Evolutionary conservation across 2,888 invertebrate species (phyloP).

Genomic region (Sarcophaga variegata): DNA sequence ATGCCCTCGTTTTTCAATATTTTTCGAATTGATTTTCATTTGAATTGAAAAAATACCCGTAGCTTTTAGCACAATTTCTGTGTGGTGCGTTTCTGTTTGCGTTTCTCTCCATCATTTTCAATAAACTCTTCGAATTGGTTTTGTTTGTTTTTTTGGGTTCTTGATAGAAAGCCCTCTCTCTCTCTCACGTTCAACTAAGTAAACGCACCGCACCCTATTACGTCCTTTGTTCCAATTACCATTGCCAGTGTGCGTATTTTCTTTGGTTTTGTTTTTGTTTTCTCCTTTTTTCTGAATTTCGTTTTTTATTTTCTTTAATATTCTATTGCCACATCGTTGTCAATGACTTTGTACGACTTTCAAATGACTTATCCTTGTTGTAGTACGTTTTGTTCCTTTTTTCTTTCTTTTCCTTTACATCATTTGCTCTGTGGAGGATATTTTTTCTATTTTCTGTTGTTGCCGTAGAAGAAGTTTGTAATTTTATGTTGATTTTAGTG

Average conservation of each 20-base stretch:
- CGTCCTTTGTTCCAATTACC: background rate
- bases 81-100: background rate
- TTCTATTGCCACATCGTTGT: constrained; percentile 65
- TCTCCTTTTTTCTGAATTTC: background rate
- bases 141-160: background rate
- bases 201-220: constrained; percentile 7
- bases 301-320: background rate
- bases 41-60: background rate
- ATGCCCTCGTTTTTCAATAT: constrained; percentile 61
- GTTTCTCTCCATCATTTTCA: background rate
- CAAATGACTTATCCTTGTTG: constrained; percentile 72
- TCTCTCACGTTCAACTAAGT: background rate
- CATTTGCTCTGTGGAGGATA: background rate
- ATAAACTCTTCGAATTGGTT: background rate
- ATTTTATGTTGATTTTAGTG: constrained; percentile 37
- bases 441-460: constrained; percentile 1
- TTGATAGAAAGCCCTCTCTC: constrained; percentile 16
- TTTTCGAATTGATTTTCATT: constrained; percentile 18
- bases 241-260: constrained; percentile 36
- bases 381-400: constrained; percentile 29
- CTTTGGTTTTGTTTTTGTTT: constrained; percentile 8
- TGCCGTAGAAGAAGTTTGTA: background rate
- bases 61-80: constrained; percentile 4
- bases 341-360: constrained; percentile 74
- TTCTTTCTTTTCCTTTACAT: constrained; percentile 9